Percentiles rank a stretch among this genome's conserved stretches.
Evolutionary conservation across 2,113 vertebrate genomes (phyloP).

Genomic region (Pipa parva): DNA sequence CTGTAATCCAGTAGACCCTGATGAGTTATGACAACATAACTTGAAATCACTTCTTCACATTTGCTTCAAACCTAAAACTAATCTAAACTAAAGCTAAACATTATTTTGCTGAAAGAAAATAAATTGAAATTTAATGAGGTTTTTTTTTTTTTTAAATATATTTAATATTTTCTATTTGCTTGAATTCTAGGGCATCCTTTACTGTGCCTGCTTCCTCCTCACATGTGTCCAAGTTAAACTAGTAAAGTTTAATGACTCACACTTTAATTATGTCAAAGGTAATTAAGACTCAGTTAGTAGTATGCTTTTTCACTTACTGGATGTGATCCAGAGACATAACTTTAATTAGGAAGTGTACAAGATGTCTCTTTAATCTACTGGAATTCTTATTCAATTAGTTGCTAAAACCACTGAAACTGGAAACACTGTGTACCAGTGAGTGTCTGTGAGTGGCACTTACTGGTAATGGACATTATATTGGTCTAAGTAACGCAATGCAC

Average conservation of each 20-base stretch:
- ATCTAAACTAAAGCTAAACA: too few relatives aligned
- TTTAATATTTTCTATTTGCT: neutral
- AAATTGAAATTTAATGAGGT: too few relatives aligned
- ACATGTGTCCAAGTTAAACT: neutral
- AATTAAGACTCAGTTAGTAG: conserved; percentile 4
- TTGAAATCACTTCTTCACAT: too few relatives aligned
- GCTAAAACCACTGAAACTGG: neutral
- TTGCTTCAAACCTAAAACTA: too few relatives aligned
- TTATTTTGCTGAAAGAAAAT: too few relatives aligned
- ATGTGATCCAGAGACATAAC: neutral
- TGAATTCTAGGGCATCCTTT: neutral
- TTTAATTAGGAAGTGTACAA: conserved; percentile 10
- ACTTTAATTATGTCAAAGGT: conserved; percentile 16
- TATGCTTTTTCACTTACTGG: neutral
- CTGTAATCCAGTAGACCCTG: too few relatives aligned
- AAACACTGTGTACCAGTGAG: neutral
- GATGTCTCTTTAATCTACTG: neutral
- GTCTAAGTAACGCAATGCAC: neutral
- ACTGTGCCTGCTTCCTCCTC: neutral
- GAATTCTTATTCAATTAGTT: neutral
- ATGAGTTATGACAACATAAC: too few relatives aligned
- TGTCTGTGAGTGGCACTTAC: neutral
- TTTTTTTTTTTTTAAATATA: neutral
- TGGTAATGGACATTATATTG: neutral
- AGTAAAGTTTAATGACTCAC: conserved; percentile 18